These are phyloP conservation scores for Orestias chungarensis DNA, from an alignment of 2,797 vertebrate genomes.

Conservation along the genomic window DNA sequence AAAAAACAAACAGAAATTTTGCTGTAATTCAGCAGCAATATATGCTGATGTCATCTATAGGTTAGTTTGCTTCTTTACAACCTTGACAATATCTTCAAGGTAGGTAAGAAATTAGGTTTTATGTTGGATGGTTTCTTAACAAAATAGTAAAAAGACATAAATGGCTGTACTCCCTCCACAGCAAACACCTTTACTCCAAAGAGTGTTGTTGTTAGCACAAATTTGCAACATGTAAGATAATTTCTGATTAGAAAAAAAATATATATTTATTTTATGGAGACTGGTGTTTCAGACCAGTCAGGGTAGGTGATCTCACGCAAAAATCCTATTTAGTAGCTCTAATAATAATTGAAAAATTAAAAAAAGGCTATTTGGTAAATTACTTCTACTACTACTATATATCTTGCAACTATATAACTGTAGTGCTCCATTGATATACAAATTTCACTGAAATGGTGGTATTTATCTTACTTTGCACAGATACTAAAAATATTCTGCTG, in stretches of 20 bases:
- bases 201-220: neutral
- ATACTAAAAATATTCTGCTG: slow-evolving; percentile 5
- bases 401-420: neutral
- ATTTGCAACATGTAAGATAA: neutral
- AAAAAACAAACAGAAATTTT: neutral
- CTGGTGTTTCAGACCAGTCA: neutral
- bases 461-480: neutral
- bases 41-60: too few relatives aligned
- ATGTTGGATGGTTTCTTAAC: too few relatives aligned
- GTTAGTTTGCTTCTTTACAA: too few relatives aligned
- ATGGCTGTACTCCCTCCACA: too few relatives aligned
- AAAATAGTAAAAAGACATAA: too few relatives aligned
- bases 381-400: neutral
- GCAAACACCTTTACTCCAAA: neutral
- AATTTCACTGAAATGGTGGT: neutral
- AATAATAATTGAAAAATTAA: neutral
- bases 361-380: neutral
- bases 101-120: too few relatives aligned
- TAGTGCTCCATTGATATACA: neutral
- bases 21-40: neutral
- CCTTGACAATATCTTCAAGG: too few relatives aligned
- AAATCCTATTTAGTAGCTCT: neutral
- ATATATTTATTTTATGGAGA: neutral
- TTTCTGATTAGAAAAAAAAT: neutral
- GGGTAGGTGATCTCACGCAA: neutral